Evolutionary conservation across 2,888 invertebrate species (phyloP), one percentile per base, ranked within the genome.

Genomic region (Himalopsyche kuldschensis): DNA sequence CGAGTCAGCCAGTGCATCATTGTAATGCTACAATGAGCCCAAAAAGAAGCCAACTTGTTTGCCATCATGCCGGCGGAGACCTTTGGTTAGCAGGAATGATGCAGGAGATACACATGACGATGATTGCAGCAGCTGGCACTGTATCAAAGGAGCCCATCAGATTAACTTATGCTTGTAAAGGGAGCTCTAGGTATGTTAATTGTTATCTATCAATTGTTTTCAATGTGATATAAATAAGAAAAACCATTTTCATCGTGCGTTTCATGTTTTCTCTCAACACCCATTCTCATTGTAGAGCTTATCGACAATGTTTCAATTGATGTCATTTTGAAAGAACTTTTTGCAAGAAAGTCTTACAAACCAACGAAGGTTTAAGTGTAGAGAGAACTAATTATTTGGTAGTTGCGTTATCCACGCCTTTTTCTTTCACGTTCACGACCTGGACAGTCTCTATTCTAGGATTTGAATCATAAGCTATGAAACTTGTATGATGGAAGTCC

Each of bases 31-130:
- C 91, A 1, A 90, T 92, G 90, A 97, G 97, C 88, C 97, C 97
- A 0, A 92, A 93, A 85, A 94, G 96, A 88, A 91, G 94, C 32
- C 94, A 96, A 88, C 92, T 99, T 80, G 95, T 98, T 81, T 98
- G 98, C 2, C 98, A 97, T 90, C 95, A 98, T 17, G 96, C 96
- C 86, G 94, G 96, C 83, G 96, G 96, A 78, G 98, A 99, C 91
- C 94, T 99, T 85, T 98, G 98, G 96, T 94, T 98, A 30, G 95
- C 96, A 0, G 91, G 90, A 1, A 55, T 55, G 55, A 89, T 89
- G n/a, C 32, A 48, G 30, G 55, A 55, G 24, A 55, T 55, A 20
- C 55, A 55, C 55, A 55, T 55, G 55, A 55, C 20, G 20, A 55
- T 55, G 55, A 55, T 55, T 20, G 24, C 20, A 3, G 88, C 88